phyloP scores from a whole-genome alignment of 2,797 vertebrate genomes.

The Scomberomorus guttatus region DNA sequence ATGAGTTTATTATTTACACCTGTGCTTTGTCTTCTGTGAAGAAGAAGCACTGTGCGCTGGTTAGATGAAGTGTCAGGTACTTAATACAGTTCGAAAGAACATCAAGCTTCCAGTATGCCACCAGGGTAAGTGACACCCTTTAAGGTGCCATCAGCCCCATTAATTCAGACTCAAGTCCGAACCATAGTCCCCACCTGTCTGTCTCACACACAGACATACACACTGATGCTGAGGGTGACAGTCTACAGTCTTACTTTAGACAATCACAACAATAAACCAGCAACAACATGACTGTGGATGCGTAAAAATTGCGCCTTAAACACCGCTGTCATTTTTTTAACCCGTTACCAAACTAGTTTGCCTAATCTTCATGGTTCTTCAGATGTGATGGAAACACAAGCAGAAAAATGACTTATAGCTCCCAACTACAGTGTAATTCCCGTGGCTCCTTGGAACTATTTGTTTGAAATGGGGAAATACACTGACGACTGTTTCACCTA shows the following conservation, averaged over 20 bases:
- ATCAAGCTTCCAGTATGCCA: neutral
- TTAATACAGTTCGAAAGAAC: too few relatives aligned
- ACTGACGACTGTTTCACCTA: neutral
- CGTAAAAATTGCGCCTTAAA: neutral
- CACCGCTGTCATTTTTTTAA: neutral
- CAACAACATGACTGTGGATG: neutral
- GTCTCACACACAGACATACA: neutral
- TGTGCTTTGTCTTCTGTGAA: neutral
- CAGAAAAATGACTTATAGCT: too few relatives aligned
- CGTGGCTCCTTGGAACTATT: neutral
- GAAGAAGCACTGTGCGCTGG: too few relatives aligned
- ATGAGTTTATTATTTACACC: too few relatives aligned
- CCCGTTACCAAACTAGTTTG: too few relatives aligned
- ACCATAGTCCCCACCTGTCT: neutral
- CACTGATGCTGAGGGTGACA: neutral
- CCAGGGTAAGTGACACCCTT: neutral
- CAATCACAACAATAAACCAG: neutral
- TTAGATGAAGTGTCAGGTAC: too few relatives aligned
- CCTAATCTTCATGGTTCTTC: neutral
- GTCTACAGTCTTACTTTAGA: neutral
- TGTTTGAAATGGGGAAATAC: neutral
- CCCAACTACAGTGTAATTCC: too few relatives aligned
- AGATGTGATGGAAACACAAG: too few relatives aligned
- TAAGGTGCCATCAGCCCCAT: neutral
- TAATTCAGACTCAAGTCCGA: neutral